Conservation (phyloP, 2,888 invertebrate genomes). For the Ormyrus labotus region DNA sequence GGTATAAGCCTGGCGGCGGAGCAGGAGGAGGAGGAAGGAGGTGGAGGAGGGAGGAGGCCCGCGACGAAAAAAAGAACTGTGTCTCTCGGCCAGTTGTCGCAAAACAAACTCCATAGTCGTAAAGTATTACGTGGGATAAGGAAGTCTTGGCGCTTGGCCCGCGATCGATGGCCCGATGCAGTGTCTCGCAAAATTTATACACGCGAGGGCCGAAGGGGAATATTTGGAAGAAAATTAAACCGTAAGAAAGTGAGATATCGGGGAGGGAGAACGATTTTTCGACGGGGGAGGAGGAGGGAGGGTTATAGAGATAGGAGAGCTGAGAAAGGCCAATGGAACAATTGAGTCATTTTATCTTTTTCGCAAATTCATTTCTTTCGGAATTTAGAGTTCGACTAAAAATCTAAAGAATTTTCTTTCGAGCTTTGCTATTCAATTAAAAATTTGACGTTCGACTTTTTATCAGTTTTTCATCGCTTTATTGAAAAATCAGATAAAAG, state of each 20-base stretch:
- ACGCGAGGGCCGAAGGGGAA: neutral
- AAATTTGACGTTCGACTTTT: no score
- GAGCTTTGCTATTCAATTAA: no score
- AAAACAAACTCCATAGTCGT: constrained; percentile 64
- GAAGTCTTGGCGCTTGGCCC: constrained; percentile 68
- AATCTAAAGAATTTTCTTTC: no score
- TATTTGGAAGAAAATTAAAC: neutral
- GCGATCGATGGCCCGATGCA: constrained; percentile 69
- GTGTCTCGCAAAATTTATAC: constrained; percentile 68
- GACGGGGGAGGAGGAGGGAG: neutral
- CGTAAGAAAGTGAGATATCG: neutral
- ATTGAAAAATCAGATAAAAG: no score
- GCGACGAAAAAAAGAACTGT: constrained; percentile 11
- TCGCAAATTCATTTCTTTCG: neutral
- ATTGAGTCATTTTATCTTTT: constrained; percentile 4
- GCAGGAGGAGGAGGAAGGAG: neutral
- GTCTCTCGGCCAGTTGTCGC: constrained; percentile 25
- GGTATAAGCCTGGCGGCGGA: neutral
- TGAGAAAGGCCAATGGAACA: neutral
- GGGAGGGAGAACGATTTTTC: neutral
- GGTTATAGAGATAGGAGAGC: neutral
- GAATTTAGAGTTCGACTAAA: neutral
- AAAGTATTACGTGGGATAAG: constrained; percentile 70
- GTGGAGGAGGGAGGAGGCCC: neutral
- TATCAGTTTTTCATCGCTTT: no score